Evolutionary conservation across 2,797 vertebrate species (phyloP).

Genomic region (Propithecus deckenii): DNA sequence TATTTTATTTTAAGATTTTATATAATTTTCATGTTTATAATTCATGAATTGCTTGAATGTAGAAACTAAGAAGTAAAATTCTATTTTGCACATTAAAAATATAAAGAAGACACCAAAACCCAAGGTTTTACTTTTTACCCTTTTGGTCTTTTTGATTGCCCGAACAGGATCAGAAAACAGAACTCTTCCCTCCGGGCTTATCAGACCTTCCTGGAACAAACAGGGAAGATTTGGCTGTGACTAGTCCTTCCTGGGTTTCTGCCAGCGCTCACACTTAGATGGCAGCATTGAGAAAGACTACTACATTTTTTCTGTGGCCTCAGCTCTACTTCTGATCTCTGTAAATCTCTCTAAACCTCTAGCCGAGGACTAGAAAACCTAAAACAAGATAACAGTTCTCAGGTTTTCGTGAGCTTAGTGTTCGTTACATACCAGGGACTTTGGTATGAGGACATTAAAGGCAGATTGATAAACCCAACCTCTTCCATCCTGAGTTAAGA

Average conservation of each 20-base stretch:
- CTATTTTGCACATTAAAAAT: not conserved
- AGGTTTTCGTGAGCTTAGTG: not conserved
- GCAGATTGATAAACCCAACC: not conserved
- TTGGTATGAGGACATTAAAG: not conserved
- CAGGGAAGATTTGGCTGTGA: rapidly evolving
- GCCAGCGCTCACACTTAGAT: not conserved
- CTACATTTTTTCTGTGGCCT: not conserved
- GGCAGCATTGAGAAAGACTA: not conserved
- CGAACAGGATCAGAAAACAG: not conserved
- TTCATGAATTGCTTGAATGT: not conserved
- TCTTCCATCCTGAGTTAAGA: not conserved
- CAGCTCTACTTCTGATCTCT: not conserved
- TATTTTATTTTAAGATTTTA: constrained; percentile 3
- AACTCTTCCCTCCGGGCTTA: not conserved
- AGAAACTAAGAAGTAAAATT: not conserved
- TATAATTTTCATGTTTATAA: not conserved
- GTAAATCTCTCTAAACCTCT: not conserved
- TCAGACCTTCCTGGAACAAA: not conserved
- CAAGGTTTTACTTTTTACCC: not conserved
- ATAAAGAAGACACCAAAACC: not conserved
- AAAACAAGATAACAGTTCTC: not conserved
- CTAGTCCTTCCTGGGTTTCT: not conserved
- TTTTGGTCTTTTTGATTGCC: not conserved
- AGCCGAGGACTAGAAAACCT: not conserved
- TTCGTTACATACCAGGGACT: not conserved